Conservation (phyloP, 2,797 vertebrate species). For the Phoeniculus purpureus region DNA sequence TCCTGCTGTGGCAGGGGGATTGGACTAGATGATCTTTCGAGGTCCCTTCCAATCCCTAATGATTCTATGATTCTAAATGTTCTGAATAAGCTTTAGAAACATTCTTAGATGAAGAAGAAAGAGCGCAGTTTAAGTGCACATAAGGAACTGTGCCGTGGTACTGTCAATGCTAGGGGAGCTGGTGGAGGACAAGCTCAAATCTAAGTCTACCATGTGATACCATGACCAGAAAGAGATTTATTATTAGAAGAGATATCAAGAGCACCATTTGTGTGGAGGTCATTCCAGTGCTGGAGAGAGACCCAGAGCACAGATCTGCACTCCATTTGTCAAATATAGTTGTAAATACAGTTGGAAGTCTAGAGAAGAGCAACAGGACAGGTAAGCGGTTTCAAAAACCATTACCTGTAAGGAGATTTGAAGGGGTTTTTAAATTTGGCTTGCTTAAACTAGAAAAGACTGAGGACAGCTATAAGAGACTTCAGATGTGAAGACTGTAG, state of each 20-base stretch:
- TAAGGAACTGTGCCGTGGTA: not conserved
- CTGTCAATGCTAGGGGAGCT: not conserved
- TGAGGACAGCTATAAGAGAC: not conserved
- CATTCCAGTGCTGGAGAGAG: not conserved
- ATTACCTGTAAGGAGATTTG: not conserved
- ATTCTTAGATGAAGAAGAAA: not conserved
- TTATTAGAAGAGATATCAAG: not conserved
- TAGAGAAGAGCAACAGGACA: not conserved
- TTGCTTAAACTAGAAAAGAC: constrained; percentile 22
- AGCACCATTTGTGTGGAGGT: not conserved
- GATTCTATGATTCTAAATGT: no score
- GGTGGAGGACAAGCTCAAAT: not conserved
- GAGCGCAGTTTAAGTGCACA: not conserved
- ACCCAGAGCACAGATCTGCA: not conserved
- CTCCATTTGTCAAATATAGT: not conserved
- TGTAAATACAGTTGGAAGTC: not conserved
- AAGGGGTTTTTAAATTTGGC: not conserved
- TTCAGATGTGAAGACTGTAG: not conserved
- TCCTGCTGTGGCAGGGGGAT: no score
- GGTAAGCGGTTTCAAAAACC: not conserved
- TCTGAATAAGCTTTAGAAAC: no score
- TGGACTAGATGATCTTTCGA: no score
- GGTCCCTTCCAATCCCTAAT: no score
- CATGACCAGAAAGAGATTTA: not conserved
- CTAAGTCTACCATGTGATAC: not conserved